Conservation (phyloP, 2,888 invertebrate genomes). For the Drosophila austrosaltans region DNA sequence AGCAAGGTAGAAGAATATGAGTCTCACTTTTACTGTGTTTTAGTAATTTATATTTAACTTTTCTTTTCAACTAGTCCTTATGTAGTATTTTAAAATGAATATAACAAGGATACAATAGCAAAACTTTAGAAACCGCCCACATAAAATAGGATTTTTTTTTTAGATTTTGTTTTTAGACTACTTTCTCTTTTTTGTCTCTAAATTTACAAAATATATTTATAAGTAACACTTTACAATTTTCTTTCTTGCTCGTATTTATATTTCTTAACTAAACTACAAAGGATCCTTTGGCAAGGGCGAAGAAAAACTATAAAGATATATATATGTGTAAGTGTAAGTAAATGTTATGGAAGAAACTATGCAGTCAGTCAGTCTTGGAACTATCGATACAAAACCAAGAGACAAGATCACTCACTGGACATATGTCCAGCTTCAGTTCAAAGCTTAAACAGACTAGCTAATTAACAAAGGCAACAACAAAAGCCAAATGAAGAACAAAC, state of each 20-base stretch:
- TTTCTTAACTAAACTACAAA: slow-evolving; percentile 17
- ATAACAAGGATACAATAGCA: no score
- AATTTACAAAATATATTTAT: slow-evolving; percentile 62
- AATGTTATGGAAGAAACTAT: slow-evolving; percentile 6
- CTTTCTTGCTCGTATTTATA: neutral
- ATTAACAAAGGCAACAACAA: slow-evolving; percentile 8
- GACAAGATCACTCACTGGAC: neutral
- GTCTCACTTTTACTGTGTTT: no score
- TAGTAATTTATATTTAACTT: no score
- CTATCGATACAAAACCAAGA: neutral
- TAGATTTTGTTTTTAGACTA: slow-evolving; percentile 42
- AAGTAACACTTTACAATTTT: slow-evolving; percentile 27
- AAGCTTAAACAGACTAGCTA: neutral
- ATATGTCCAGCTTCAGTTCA: neutral
- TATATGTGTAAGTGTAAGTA: slow-evolving; percentile 2
- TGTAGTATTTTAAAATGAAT: no score
- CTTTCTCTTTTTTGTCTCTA: slow-evolving; percentile 39
- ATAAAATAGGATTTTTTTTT: no score
- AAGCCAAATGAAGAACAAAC: slow-evolving; percentile 47
- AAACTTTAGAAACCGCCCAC: no score
- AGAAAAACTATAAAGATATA: slow-evolving; percentile 9
- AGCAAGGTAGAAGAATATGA: no score
- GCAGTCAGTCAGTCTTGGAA: neutral
- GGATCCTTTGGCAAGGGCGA: neutral
- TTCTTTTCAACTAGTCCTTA: no score